Conservation (phyloP, 2,888 invertebrate genomes). For the Leucophenga maculata region DNA sequence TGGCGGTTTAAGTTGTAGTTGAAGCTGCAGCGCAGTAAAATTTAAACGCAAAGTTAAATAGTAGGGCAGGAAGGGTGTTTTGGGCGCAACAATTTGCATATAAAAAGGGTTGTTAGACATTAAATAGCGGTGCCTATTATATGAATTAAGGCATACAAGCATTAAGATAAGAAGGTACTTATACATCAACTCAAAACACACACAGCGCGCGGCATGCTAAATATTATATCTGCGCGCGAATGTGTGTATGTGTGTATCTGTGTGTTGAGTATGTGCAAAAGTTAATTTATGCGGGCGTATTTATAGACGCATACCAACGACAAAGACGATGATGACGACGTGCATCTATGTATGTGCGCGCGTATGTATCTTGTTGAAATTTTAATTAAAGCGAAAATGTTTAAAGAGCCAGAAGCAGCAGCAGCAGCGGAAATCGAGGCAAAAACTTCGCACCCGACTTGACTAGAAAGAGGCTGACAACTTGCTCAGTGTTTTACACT, state of each 20-base stretch:
- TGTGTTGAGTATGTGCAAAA: constrained; percentile 36
- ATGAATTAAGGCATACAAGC: constrained; percentile 60
- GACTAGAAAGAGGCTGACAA: constrained; percentile 4
- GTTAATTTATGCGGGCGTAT: constrained; percentile 63
- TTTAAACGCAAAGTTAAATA: constrained; percentile 10
- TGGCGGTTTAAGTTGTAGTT: background rate
- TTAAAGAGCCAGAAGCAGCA: constrained; percentile 42
- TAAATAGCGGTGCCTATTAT: constrained; percentile 64
- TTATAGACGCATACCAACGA: constrained; percentile 20
- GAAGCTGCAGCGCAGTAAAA: background rate
- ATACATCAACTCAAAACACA: constrained; percentile 47
- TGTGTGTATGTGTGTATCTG: constrained; percentile 24
- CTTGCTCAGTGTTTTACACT: background rate
- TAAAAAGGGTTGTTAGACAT: constrained; percentile 66
- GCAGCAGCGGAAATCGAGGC: constrained; percentile 21
- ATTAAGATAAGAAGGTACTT: constrained; percentile 59
- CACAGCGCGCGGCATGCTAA: too few species aligned
- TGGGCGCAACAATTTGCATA: constrained; percentile 64
- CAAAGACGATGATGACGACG: constrained; percentile 11
- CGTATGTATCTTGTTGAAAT: constrained; percentile 49
- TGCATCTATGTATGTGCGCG: constrained; percentile 35
- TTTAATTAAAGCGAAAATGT: constrained; percentile 61
- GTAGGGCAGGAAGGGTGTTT: constrained; percentile 20
- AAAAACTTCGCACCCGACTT: constrained; percentile 18
- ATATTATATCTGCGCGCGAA: background rate